Percentiles rank a stretch among this genome's conserved stretches.
Conservation (phyloP, 2,888 invertebrate species). For the Parnassius mnemosyne region DNA sequence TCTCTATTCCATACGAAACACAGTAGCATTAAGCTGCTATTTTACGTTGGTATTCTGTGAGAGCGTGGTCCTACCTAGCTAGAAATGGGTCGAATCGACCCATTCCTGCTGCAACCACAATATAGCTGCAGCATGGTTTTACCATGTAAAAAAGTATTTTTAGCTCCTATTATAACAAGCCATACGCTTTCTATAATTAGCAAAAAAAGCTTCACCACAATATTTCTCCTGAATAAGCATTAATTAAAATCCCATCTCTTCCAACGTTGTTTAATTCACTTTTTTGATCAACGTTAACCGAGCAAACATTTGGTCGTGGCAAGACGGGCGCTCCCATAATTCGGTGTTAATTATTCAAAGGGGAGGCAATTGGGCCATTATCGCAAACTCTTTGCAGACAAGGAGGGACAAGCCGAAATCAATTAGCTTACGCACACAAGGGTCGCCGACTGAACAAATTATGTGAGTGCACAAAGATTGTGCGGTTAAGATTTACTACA, state of each 20-base stretch:
- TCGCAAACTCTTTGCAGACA: constrained; percentile 40
- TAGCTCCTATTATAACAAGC: no score
- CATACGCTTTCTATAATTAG: no score
- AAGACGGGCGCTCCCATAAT: constrained; percentile 47
- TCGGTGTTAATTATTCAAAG: constrained; percentile 67
- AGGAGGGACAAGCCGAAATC: constrained; percentile 53
- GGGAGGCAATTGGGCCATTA: constrained; percentile 50
- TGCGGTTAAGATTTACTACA: constrained; percentile 25
- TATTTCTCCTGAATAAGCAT: constrained; percentile 35
- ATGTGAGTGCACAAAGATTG: constrained; percentile 50
- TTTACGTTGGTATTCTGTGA: no score
- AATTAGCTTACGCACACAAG: constrained; percentile 63
- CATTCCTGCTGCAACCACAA: no score
- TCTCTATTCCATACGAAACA: no score
- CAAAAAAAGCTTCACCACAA: background rate
- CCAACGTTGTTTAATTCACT: constrained; percentile 35
- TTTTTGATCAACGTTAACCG: constrained; percentile 61
- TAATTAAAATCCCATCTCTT: constrained; percentile 31
- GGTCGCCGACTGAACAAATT: constrained; percentile 46
- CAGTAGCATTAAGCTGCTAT: no score
- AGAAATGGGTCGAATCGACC: no score
- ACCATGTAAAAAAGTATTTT: no score
- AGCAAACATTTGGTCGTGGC: constrained; percentile 46
- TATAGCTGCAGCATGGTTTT: no score
- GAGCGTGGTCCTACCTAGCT: no score